phyloP scores from a whole-genome alignment of 2,797 vertebrate species.

The Momotus momota region DNA sequence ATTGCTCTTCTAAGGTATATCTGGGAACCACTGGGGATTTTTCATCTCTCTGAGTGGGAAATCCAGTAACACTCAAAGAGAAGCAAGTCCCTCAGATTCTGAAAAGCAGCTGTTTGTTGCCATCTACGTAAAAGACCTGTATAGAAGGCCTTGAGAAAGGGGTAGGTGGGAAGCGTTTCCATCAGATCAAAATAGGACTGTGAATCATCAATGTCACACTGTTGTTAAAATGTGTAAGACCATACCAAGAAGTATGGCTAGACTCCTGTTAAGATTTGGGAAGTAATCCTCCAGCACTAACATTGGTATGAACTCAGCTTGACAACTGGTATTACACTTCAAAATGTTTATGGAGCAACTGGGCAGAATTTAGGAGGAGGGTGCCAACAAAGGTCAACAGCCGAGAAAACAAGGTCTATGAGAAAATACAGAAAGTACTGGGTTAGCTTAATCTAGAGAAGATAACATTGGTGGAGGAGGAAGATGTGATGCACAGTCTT shows the following conservation, averaged over 20 bases:
- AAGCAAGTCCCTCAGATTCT: not conserved
- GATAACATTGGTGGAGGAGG: not conserved
- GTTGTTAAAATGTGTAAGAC: slow-evolving; percentile 32
- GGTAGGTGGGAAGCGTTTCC: slow-evolving; percentile 34
- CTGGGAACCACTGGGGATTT: not conserved
- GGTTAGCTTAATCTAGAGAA: not conserved
- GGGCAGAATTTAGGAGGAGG: not conserved
- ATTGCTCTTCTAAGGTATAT: not conserved
- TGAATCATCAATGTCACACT: slow-evolving; percentile 17
- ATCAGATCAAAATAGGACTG: not conserved
- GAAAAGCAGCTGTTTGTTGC: slow-evolving; percentile 22
- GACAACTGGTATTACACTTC: not conserved
- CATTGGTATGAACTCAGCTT: not conserved
- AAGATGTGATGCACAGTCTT: not conserved
- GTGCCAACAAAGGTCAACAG: not conserved
- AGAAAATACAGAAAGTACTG: not conserved
- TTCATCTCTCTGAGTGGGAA: not conserved
- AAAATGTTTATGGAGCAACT: not conserved
- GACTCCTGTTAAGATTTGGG: not conserved
- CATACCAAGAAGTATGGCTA: not conserved
- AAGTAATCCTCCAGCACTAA: not conserved
- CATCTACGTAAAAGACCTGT: not conserved
- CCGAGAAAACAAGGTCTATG: not conserved
- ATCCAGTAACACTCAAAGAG: not conserved
- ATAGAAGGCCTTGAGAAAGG: slow-evolving; percentile 18